These are phyloP conservation scores for Chymomyza fuscimana DNA, from an alignment of 2,888 invertebrate genomes.

Conservation along the genomic window DNA sequence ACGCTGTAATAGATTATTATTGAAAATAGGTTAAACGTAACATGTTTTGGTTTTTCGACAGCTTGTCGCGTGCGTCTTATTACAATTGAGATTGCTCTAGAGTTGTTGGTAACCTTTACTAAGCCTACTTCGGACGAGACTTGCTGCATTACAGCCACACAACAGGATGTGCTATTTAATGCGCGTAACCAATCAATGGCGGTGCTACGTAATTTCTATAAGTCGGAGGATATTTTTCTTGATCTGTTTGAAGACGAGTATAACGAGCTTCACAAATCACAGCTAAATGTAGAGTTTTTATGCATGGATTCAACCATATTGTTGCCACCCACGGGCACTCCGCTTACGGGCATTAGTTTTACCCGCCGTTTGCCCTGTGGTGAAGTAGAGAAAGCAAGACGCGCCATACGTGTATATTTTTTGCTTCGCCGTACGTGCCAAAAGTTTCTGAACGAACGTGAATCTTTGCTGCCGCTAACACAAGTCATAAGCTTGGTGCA, in stretches of 20 bases:
- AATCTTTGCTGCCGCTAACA: slow-evolving; percentile 93
- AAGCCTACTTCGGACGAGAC: slow-evolving; percentile 69
- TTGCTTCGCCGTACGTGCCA: slow-evolving; percentile 90
- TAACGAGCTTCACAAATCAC: slow-evolving; percentile 92
- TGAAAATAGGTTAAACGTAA: too few relatives aligned
- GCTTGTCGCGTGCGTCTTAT: slow-evolving; percentile 94
- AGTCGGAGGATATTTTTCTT: slow-evolving; percentile 98
- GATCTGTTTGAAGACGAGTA: slow-evolving; percentile 99
- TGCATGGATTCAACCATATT: slow-evolving; percentile 98
- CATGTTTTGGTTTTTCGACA: slow-evolving; percentile 66
- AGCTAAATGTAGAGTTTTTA: slow-evolving; percentile 94
- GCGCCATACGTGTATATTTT: slow-evolving; percentile 96
- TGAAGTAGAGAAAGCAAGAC: slow-evolving; percentile 92
- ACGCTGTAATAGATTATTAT: too few relatives aligned
- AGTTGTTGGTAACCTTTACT: slow-evolving; percentile 87
- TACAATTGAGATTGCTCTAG: slow-evolving; percentile 93
- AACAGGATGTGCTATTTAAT: slow-evolving; percentile 83
- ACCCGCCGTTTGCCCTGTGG: slow-evolving; percentile 96
- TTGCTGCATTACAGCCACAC: slow-evolving; percentile 79
- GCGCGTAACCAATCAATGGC: slow-evolving; percentile 90
- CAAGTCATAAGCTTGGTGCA: slow-evolving; percentile 93
- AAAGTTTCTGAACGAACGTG: slow-evolving; percentile 88
- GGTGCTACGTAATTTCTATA: slow-evolving; percentile 93
- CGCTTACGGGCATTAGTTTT: slow-evolving; percentile 96
- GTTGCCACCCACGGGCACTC: slow-evolving; percentile 96